Conservation (phyloP, 2,888 invertebrate species). For the Pachydiplax longipennis region DNA sequence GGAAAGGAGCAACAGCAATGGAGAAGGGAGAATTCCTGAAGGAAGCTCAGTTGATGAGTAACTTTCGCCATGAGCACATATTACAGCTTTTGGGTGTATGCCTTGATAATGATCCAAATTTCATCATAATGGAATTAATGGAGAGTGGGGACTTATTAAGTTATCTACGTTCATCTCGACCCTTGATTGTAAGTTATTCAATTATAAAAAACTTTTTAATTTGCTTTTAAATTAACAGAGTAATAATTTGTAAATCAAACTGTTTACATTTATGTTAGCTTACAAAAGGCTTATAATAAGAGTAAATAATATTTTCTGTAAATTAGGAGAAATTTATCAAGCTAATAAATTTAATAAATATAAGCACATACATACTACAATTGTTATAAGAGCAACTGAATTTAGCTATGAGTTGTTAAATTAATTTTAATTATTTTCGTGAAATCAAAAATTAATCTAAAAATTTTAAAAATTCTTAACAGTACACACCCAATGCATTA, state of each 20-base stretch:
- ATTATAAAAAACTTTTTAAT: background rate
- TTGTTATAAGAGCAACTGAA: no score
- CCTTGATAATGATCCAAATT: slow-evolving; percentile 90
- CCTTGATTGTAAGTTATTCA: slow-evolving; percentile 67
- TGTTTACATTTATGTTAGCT: no score
- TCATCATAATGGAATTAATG: slow-evolving; percentile 97
- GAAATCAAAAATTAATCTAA: no score
- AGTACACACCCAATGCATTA: slow-evolving; percentile 72
- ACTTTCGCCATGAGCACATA: slow-evolving; percentile 96
- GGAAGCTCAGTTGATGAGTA: slow-evolving; percentile 96
- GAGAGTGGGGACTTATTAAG: slow-evolving; percentile 94
- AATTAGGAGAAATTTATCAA: no score
- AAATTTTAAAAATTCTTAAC: slow-evolving; percentile 9
- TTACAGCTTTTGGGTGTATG: slow-evolving; percentile 92
- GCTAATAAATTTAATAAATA: no score
- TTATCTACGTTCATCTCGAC: slow-evolving; percentile 83
- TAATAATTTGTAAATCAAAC: no score
- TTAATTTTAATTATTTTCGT: no score
- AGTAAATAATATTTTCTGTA: no score
- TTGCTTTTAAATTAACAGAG: no score
- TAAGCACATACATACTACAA: no score
- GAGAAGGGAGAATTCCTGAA: slow-evolving; percentile 94
- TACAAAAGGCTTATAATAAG: no score
- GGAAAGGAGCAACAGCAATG: slow-evolving; percentile 88
- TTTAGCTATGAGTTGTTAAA: no score